Evolutionary conservation across 2,797 vertebrate species (phyloP), one percentile per base, ranked within the genome.

Genomic region (Phylloscopus collybita): DNA sequence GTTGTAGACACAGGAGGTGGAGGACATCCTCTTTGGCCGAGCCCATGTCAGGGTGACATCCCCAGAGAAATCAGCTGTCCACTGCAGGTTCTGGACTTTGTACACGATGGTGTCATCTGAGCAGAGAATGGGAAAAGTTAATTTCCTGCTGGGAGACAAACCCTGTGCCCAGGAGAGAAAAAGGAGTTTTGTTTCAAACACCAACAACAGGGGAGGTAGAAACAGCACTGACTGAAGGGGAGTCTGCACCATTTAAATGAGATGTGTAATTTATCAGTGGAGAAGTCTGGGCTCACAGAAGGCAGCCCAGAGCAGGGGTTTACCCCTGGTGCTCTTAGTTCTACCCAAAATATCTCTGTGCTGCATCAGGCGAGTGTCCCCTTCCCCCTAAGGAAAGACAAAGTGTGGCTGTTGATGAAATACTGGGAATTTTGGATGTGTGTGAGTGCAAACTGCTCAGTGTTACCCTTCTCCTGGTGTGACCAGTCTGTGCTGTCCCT

Each of bases 31-130:
- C 96, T 99, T 99, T 11, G 99, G 99, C 13, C 98, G 98, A 18
- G 97, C 98, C 99, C 99, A 99, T 0, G 98, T 99, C 97, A 99
- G 97, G 7, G 98, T 99, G 80, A 99, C 92, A 25, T 98, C 98
- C 0, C 99, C 99, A 1, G 97, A 97, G 96, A 99, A 99, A 95
- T 99, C 99, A 0, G 98, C 98, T 0, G 98, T 98, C 99, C 99
- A 99, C 93, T 99, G 99, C 44, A 99, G 98, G 96, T 99, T 99
- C 98, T 99, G 99, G 38, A 99, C 98, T 96, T 99, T 99, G 93
- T 99, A 99, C 23, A 98, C 98, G 3, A 98, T 97, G 5, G 98
- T 97, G 76, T 99, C 99, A 82, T 97, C 99, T 99, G 88, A 16
- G 92, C 70, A 81, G 42, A 76, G 12, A 81, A 75, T 0, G 10